Evolutionary conservation across 2,888 invertebrate genomes (phyloP), one percentile per base, ranked within the genome.

Genomic region (Tuberolachnus salignus): DNA sequence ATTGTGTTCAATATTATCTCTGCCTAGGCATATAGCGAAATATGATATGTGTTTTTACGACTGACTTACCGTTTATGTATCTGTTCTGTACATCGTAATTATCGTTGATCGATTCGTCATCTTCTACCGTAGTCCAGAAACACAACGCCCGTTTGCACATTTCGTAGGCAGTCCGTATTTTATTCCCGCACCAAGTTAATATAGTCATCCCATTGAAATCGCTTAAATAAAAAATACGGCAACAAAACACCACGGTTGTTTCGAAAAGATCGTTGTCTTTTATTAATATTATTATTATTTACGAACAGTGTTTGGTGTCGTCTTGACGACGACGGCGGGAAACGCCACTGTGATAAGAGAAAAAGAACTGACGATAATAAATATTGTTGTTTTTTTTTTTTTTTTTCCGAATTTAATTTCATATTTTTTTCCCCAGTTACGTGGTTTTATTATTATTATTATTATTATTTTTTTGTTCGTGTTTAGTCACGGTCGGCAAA

Each of bases 391-490:
- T 34, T 34, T 3, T 34, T 34, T 34, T 34, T n/a, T 34, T 34
- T 34, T 34, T 6, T 6, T 3, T 34, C 34, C 34, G 34, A 34
- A 34, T 34, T 34, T 34, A 34, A 34, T 16, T 23, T 42, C 49
- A 23, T 63, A 23, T 23, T 23, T 66, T 46, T 44, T 19, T 44
- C 42, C 1, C 23, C 9, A 10, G n/a, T 44, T 44, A 23, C 21
- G 19, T 34, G 72, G 59, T 61, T 19, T n/a, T n/a, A n/a, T n/a
- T n/a, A n/a, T n/a, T n/a, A n/a, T n/a, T n/a, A n/a, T n/a, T n/a
- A n/a, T n/a, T n/a, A n/a, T n/a, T n/a, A n/a, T n/a, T n/a, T 72
- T 72, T 51, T 59, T 49, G 59, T 72, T 72, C 19, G 11, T 49
- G 61, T 49, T 49, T 16, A 26, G 72, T 72, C 72, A 72, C 61